phyloP scores from a whole-genome alignment of 1,140 invertebrate species.

The Zaprionus camerounensis region DNA sequence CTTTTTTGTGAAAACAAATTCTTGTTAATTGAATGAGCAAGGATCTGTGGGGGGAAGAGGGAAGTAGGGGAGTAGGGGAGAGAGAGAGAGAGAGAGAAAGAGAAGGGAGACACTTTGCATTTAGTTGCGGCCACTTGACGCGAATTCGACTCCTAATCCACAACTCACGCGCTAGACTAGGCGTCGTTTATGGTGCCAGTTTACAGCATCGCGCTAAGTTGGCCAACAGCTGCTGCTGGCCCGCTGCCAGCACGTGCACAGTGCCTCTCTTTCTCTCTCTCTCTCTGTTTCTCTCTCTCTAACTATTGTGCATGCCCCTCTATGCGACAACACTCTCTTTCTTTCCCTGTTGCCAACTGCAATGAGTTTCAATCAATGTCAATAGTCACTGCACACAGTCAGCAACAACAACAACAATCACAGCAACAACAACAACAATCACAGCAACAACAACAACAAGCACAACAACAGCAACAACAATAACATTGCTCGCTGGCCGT shows the following conservation, averaged over 20 bases:
- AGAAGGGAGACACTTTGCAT: conserved; percentile 3
- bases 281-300: neutral
- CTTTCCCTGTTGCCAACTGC: conserved; percentile 42
- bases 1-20: neutral
- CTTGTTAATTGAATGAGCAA: conserved; percentile 48
- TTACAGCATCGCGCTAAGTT: conserved; percentile 14
- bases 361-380: conserved; percentile 71
- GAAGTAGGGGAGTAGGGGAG: neutral
- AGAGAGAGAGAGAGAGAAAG: neutral
- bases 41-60: neutral
- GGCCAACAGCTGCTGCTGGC: conserved; percentile 19
- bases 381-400: conserved; percentile 61
- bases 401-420: conserved; percentile 1
- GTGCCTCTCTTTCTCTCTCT: neutral
- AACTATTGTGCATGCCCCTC: neutral
- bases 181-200: conserved; percentile 6
- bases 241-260: conserved; percentile 31
- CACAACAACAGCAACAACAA: conserved; percentile 11
- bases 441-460: conserved; percentile 8
- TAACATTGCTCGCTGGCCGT: conserved; percentile 20
- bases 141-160: conserved; percentile 37
- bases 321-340: neutral
- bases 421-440: conserved; percentile 6
- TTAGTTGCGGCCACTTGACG: conserved; percentile 22
- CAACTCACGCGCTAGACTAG: conserved; percentile 42